phyloP scores from a whole-genome alignment of 2,888 invertebrate species.

The Acleris sparsana region DNA sequence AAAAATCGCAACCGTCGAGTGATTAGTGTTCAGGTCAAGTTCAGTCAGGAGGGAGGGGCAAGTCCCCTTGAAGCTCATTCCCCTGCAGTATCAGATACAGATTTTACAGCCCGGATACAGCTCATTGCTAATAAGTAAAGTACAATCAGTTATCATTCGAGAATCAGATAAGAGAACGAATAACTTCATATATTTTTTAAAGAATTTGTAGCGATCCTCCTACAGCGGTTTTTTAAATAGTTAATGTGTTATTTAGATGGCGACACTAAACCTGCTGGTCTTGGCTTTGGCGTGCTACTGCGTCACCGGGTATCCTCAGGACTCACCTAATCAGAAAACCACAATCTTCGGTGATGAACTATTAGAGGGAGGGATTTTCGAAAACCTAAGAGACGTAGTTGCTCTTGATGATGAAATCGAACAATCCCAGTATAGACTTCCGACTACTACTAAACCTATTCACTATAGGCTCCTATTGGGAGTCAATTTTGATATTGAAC shows the following conservation, averaged over 20 bases:
- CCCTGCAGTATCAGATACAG: no score
- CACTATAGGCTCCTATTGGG: constrained; percentile 78
- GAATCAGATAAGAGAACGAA: no score
- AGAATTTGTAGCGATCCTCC: no score
- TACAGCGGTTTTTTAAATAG: not conserved
- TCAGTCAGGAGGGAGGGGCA: no score
- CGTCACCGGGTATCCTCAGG: constrained; percentile 52
- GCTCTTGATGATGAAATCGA: constrained; percentile 41
- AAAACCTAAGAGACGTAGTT: constrained; percentile 46
- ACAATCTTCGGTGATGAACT: constrained; percentile 73
- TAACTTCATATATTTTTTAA: no score
- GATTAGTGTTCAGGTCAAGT: no score
- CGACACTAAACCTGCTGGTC: constrained; percentile 54
- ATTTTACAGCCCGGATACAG: no score
- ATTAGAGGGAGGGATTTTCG: constrained; percentile 65
- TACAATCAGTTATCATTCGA: no score
- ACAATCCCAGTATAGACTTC: constrained; percentile 68
- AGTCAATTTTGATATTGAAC: constrained; percentile 58
- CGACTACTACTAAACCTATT: constrained; percentile 75
- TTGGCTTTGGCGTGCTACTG: constrained; percentile 52
- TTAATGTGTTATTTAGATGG: constrained; percentile 61
- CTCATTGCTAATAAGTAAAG: no score
- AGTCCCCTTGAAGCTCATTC: no score
- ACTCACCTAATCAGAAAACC: constrained; percentile 51
- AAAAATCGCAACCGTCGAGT: no score